phyloP scores from a whole-genome alignment of 2,797 vertebrate species.

The Eulemur mongoz region DNA sequence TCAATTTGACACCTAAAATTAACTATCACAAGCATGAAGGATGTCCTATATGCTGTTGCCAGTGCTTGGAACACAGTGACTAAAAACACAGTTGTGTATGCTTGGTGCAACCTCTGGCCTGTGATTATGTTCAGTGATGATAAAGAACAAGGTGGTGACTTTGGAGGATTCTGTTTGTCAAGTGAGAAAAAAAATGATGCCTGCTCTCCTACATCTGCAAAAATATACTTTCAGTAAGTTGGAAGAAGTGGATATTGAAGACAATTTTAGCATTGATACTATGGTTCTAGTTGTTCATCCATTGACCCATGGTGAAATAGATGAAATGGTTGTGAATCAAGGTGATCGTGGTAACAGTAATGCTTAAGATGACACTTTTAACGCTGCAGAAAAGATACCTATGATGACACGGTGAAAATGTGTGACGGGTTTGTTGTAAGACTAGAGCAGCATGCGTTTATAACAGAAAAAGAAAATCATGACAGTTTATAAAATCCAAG shows the following conservation, averaged over 20 bases:
- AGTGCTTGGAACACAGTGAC: not conserved
- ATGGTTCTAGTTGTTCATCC: not conserved
- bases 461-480: not conserved
- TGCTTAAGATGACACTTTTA: not conserved
- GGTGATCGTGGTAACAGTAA: not conserved
- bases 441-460: not conserved
- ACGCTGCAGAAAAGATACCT: not conserved
- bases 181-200: not conserved
- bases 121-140: not conserved
- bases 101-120: not conserved
- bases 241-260: not conserved
- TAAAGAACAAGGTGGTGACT: not conserved
- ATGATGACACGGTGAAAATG: not conserved
- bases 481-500: not conserved
- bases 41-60: not conserved
- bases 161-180: not conserved
- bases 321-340: not conserved
- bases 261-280: not conserved
- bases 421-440: not conserved
- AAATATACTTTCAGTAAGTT: not conserved
- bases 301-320: not conserved
- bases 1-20: too few relatives aligned
- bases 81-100: not conserved
- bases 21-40: not conserved
- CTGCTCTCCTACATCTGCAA: not conserved